Percentiles rank a stretch among this genome's conserved stretches.
Evolutionary conservation across 53 echinoderm and acorn worm species (phyloP).

Genomic region (Glandiceps talaboti): DNA sequence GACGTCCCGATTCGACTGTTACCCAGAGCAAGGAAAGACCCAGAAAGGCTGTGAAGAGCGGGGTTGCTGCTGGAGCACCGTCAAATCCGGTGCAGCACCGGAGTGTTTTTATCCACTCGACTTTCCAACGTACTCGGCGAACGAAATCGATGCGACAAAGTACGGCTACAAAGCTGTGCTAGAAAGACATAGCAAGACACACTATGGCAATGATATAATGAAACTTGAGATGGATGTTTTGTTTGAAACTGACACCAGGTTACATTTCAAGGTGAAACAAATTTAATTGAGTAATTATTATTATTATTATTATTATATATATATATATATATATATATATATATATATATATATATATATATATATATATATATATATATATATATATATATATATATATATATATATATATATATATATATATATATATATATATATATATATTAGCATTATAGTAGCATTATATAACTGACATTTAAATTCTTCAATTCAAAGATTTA

Average conservation of each 20-base stretch:
- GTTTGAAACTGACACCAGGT: constrained; percentile 50
- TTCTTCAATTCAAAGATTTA: no score
- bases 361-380: no score
- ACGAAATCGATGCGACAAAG: constrained; percentile 20
- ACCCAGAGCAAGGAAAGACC: constrained; percentile 36
- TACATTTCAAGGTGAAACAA: constrained; percentile 83
- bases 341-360: no score
- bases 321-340: no score
- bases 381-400: no score
- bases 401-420: no score
- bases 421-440: no score
- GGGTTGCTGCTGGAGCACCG: constrained; percentile 59
- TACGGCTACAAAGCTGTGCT: constrained; percentile 63
- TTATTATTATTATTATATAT: no score
- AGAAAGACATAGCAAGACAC: constrained; percentile 36
- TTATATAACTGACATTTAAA: no score
- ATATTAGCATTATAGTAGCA: no score
- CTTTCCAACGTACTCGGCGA: constrained; percentile 50
- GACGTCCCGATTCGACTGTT: constrained; percentile 77
- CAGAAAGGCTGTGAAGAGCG: constrained; percentile 43
- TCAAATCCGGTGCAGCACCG: constrained; percentile 13
- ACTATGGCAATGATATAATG: constrained; percentile 63
- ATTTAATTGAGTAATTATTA: no score
- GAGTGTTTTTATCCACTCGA: constrained; percentile 78
- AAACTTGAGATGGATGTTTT: constrained; percentile 60